Conservation (phyloP, 2,797 vertebrate species). For the Chrysocyon brachyurus region DNA sequence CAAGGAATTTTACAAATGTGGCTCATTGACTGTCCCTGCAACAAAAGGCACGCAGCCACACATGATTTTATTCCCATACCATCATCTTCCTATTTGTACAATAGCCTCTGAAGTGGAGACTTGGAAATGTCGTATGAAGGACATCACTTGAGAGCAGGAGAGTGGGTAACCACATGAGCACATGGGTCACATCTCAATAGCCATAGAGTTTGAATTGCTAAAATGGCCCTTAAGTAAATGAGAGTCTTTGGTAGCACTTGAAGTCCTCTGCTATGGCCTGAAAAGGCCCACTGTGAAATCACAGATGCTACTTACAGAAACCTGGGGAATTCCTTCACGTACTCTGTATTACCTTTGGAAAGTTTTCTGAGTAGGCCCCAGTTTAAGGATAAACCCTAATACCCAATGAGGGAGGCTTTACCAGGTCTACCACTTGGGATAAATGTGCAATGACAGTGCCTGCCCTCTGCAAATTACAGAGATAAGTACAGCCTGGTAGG, state of each 20-base stretch:
- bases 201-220: neutral
- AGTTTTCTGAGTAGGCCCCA: conserved; percentile 43
- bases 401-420: neutral
- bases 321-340: neutral
- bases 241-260: neutral
- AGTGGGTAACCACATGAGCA: neutral
- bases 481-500: neutral
- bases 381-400: conserved; percentile 47
- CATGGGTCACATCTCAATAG: neutral
- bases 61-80: rapidly evolving
- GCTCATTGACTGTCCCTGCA: neutral
- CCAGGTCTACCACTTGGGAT: neutral
- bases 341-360: conserved; percentile 23
- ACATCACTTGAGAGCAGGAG: neutral
- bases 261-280: neutral
- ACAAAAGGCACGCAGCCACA: neutral
- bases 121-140: neutral
- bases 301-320: neutral
- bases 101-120: neutral
- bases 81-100: neutral
- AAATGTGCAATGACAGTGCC: neutral
- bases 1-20: neutral
- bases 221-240: conserved; percentile 35
- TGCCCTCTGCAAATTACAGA: conserved; percentile 61
- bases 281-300: neutral